Conservation (phyloP, 2,888 invertebrate genomes). For the Zhuqinia jingwanae region DNA sequence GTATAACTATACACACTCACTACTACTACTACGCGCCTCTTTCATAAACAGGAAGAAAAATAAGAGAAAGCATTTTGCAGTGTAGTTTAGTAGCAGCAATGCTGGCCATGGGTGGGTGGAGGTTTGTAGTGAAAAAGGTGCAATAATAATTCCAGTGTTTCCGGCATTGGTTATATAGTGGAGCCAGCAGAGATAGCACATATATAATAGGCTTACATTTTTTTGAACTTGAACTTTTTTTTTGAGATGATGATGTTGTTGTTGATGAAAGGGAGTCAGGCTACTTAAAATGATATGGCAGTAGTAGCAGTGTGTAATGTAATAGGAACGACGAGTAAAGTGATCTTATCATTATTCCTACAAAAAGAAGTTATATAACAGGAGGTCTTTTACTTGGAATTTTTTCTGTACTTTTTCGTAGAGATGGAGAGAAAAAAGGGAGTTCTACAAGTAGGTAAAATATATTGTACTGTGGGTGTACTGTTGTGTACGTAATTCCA, state of each 20-base stretch:
- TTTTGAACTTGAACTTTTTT: background rate
- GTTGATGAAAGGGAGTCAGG: constrained; percentile 6
- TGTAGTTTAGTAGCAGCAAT: background rate
- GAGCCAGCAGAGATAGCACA: background rate
- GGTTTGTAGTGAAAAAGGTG: constrained; percentile 20
- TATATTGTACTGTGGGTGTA: background rate
- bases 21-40: no score
- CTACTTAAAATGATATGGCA: background rate
- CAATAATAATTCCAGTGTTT: constrained; percentile 35
- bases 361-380: background rate
- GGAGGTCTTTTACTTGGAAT: no score
- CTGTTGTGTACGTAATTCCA: no score
- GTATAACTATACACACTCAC: no score
- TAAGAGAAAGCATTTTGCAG: background rate
- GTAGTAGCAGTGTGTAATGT: background rate
- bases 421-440: background rate
- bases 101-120: background rate
- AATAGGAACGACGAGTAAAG: constrained; percentile 30
- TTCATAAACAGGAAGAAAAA: background rate
- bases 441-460: background rate
- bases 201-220: constrained; percentile 23
- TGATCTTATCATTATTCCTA: constrained; percentile 39
- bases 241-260: constrained; percentile 2
- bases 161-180: constrained; percentile 7
- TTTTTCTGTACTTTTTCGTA: no score